Evolutionary conservation across 1,140 invertebrate species (phyloP), one percentile per base, ranked within the genome.

Genomic region (Liolophura sinensis): DNA sequence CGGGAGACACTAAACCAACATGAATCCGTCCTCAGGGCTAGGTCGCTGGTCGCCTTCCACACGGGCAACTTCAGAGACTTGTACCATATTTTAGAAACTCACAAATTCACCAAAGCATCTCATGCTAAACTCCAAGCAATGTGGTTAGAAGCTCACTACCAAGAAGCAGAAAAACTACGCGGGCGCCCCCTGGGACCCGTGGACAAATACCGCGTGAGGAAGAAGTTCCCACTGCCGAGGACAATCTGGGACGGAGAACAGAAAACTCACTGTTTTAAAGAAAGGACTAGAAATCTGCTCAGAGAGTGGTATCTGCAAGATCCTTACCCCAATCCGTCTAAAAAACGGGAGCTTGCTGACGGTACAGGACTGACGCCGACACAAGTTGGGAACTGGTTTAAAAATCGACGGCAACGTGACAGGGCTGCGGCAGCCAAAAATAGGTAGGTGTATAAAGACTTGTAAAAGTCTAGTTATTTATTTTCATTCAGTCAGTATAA

Each of bases 221-320:
- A 99, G 91, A 99, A 99, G 91, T 99, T 97, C 80, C 98, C 98
- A 0, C 85, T 99, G 75, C 98, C 98, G 25, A 86, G 95, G 55
- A 99, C 97, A 1, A 99, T 99, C 71, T 99, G 97, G 97, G 97
- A 99, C 85, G 98, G 98, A n/a, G 98, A 99, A 80, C 97, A 99
- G 86, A 99, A 99, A 87, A 99, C 97, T 20, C 98, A 99, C 85
- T 99, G 97, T 84, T 99, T 99, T 86, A 99, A 99, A 85, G 98
- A 99, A 85, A 86, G 97, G 49, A 99, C 97, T 69, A 86, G 98
- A 65, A 94, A 93, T 75, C 87, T 99, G 62, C 87, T 99, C 61
- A 86, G 97, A 57, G 97, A 99, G 86, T 98, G 96, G 95, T 84
- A 83, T 65, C 72, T 83, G 6, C 95, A 99, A 86, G 97, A 99